Evolutionary conservation across 1,140 invertebrate genomes (phyloP).

Genomic region (Trichomalopsis sarcophagae): DNA sequence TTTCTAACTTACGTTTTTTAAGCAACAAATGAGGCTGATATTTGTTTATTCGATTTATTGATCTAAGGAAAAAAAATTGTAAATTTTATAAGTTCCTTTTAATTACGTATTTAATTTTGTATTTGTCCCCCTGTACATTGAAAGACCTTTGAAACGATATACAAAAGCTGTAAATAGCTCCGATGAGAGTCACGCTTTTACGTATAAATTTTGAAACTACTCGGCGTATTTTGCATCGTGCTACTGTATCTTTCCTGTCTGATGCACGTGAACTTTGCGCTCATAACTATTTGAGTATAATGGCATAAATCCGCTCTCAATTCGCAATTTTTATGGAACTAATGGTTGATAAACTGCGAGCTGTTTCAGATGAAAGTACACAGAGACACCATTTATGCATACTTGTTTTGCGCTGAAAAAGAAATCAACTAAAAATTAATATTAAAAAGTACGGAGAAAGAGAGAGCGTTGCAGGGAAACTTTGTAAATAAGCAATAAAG

Average conservation of each 20-base stretch:
- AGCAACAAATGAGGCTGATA: constrained; percentile 18
- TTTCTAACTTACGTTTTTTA: background rate
- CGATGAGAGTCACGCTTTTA: constrained; percentile 26
- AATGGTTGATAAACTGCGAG: background rate
- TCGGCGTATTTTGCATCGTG: constrained; percentile 25
- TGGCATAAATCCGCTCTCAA: constrained; percentile 29
- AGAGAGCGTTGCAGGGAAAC: constrained; percentile 43
- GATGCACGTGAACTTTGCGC: background rate
- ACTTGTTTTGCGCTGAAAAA: constrained; percentile 26
- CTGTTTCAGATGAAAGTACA: constrained; percentile 44
- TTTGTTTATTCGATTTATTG: background rate
- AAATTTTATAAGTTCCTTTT: constrained; percentile 38
- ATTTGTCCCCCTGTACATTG: constrained; percentile 39
- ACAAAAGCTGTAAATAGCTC: constrained; percentile 47
- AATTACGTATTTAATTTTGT: constrained; percentile 31
- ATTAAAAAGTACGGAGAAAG: constrained; percentile 25
- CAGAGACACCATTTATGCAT: constrained; percentile 33
- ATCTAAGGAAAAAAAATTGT: constrained; percentile 39
- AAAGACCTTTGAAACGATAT: constrained; percentile 15
- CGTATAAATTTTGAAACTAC: constrained; percentile 45
- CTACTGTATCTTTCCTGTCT: background rate
- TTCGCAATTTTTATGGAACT: background rate
- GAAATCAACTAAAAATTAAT: constrained; percentile 27
- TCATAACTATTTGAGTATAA: constrained; percentile 17
- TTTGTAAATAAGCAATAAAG: constrained; percentile 53